These are phyloP conservation scores for Numenius arquata DNA, from an alignment of 2,113 vertebrate genomes.

Conservation along the genomic window DNA sequence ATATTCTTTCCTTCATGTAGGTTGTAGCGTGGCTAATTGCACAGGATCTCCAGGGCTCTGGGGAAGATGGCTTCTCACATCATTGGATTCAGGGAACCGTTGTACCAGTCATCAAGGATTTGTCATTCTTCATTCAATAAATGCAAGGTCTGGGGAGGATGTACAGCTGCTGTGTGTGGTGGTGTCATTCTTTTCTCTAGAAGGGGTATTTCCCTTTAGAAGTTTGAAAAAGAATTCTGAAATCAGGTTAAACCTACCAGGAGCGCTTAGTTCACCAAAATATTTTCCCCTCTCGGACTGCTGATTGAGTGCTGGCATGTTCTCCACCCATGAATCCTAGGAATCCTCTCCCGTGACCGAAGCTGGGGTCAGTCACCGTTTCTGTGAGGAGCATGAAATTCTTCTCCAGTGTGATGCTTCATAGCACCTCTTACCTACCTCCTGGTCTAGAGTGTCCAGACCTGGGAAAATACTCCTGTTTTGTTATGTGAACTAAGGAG, in stretches of 20 bases:
- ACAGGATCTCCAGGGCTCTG: neutral
- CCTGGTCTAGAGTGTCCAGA: neutral
- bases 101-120: neutral
- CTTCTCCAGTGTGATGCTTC: neutral
- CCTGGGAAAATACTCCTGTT: neutral
- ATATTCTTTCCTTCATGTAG: neutral
- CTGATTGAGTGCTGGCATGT: neutral
- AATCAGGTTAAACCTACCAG: neutral
- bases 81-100: neutral
- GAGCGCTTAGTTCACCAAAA: neutral
- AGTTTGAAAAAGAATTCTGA: neutral
- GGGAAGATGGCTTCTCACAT: accelerated
- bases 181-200: neutral
- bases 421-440: neutral
- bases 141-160: neutral
- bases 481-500: neutral
- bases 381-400: neutral
- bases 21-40: neutral
- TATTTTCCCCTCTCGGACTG: neutral
- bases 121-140: conserved; percentile 36
- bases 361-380: neutral
- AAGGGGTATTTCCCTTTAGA: neutral
- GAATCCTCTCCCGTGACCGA: neutral
- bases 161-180: neutral
- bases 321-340: neutral